These are phyloP conservation scores for Taxidea taxus DNA, from an alignment of 2,113 vertebrate genomes.

Conservation along the genomic window DNA sequence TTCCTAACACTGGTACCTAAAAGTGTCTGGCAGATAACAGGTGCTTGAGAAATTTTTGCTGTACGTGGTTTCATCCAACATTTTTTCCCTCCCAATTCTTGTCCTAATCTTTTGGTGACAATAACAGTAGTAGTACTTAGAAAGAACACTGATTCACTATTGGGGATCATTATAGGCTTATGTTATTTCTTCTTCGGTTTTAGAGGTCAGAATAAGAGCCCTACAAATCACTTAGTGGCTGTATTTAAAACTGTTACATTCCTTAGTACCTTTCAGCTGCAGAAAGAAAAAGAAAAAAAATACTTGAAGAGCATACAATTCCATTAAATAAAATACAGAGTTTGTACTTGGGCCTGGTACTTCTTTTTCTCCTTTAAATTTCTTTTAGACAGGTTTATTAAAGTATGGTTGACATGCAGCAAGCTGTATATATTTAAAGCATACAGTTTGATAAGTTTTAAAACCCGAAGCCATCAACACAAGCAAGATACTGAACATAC, in stretches of 20 bases:
- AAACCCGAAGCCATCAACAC: neutral
- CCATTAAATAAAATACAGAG: neutral
- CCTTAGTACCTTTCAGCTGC: constrained; percentile 14
- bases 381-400: neutral
- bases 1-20: neutral
- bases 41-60: neutral
- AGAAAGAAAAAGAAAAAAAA: constrained; percentile 10
- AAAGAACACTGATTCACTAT: neutral
- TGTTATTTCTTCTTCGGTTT: constrained; percentile 10
- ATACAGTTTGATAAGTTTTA: neutral
- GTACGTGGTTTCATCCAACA: neutral
- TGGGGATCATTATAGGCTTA: constrained; percentile 53
- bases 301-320: neutral
- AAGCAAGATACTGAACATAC: neutral
- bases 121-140: constrained; percentile 9
- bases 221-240: constrained; percentile 13
- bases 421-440: neutral
- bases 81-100: neutral
- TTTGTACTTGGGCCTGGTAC: neutral
- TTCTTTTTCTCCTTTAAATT: neutral
- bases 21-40: neutral
- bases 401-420: neutral
- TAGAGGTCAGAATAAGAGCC: constrained; percentile 40
- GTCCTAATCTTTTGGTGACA: constrained; percentile 44
- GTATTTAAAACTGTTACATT: constrained; percentile 16